Evolutionary conservation across 2,888 invertebrate genomes (phyloP), one percentile per base, ranked within the genome.

Genomic region (Tanypteryx hageni): DNA sequence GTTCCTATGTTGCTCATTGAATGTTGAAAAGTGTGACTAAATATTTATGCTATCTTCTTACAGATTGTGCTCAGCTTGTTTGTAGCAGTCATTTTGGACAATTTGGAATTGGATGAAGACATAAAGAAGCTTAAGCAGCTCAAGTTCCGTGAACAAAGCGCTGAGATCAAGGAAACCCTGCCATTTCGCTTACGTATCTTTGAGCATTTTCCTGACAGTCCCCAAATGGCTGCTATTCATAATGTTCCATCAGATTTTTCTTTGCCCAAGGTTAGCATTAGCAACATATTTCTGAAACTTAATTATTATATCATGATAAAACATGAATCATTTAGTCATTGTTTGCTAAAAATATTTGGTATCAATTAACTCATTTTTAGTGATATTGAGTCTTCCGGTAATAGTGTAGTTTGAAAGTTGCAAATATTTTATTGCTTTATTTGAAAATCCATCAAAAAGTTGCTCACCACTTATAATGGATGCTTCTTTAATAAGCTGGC

Each of bases 81-180:
- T 97, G 99, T 99, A 94, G 99, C 99, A 93, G 99, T 99, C 56
- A 99, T 99, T 95, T 96, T 99, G 95, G 99, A 99, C 95, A 99
- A 99, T 95, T 97, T 99, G 95, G 99, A 99, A 95, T 96, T 99
- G 94, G 99, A 99, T 94, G 99, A 99, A 95, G 99, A 99, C 94
- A 99, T 99, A 92, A 99, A 99, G 95, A 99, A 99, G 95, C 95
- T 99, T 81, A 99, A 99, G 94, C 99, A 99, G 95, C 95, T 99
- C 0, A 98, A 99, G 95, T 99, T 99, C 94, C 96, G 99, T 22
- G 99, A 99, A 94, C 99, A 99, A 95, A 99, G 99, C 94, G 99
- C 99, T 0, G 99, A 99, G 95, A 99, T 99, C 93, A 99, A 99
- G 95, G 98, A 99, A 95, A 99, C 98, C 2, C 95, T 99, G 61